Conservation (phyloP, 1,140 invertebrate species). For the Caenorhabditis remanei region DNA sequence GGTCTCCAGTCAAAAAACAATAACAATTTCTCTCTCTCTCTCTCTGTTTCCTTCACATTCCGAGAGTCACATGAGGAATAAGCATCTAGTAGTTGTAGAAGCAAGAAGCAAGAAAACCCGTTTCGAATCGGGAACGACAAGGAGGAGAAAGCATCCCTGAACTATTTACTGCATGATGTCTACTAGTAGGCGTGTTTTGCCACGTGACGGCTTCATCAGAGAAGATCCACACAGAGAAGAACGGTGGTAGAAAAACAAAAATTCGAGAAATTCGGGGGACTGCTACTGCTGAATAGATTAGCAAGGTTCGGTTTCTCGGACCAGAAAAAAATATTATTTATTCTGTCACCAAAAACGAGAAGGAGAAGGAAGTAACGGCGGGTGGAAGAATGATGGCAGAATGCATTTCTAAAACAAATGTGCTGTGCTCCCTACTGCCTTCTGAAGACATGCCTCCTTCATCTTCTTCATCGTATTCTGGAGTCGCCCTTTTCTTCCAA, state of each 20-base stretch:
- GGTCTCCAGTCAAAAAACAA: conserved; percentile 12
- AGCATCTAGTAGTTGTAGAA: conserved; percentile 17
- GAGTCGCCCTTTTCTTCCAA: conserved; percentile 10
- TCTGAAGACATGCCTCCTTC: conserved; percentile 31
- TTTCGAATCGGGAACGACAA: conserved; percentile 21
- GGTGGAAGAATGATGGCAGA: conserved; percentile 47
- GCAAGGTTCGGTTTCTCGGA: not conserved
- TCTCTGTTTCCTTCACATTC: not conserved
- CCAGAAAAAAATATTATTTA: conserved; percentile 17
- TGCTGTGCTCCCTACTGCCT: not conserved
- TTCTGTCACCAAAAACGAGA: not conserved
- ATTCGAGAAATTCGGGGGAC: no score
- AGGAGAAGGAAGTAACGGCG: conserved; percentile 11
- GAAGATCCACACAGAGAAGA: not conserved
- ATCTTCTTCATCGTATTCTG: conserved; percentile 20
- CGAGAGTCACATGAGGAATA: conserved; percentile 42
- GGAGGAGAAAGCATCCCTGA: not conserved
- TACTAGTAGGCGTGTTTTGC: not conserved
- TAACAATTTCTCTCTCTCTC: not conserved
- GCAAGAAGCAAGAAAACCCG: not conserved
- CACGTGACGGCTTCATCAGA: not conserved
- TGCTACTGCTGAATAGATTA: not conserved
- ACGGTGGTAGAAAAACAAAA: not conserved
- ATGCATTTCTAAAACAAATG: conserved; percentile 56
- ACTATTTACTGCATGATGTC: not conserved